A percentile compares a stretch with the other conserved stretches of the same genome.
Evolutionary conservation across 2,888 invertebrate species (phyloP).

Genomic region (Ditula angustiorana): DNA sequence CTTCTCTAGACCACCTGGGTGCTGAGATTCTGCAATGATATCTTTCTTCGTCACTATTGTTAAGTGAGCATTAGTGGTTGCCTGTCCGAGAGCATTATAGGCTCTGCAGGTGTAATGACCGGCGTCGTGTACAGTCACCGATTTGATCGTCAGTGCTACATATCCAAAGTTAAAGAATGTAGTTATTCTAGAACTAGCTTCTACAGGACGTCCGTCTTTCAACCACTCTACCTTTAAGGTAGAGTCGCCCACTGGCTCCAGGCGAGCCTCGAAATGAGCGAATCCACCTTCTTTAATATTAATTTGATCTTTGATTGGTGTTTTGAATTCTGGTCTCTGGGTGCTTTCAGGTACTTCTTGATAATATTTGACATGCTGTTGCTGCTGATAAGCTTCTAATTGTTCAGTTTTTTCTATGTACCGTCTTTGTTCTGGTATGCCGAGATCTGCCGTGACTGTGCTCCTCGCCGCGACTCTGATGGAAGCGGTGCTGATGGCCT

Average conservation of each 20-base stretch:
- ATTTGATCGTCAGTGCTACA: slow-evolving; percentile 96
- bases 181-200: slow-evolving; percentile 96
- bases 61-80: slow-evolving; percentile 92
- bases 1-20: slow-evolving; percentile 96
- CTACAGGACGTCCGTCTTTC: slow-evolving; percentile 95
- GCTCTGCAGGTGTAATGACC: slow-evolving; percentile 96
- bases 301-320: slow-evolving; percentile 94
- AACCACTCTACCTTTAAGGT: slow-evolving; percentile 96
- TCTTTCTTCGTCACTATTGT: slow-evolving; percentile 94
- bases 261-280: slow-evolving; percentile 97
- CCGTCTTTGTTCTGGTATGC: slow-evolving; percentile 95
- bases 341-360: slow-evolving; percentile 93
- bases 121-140: slow-evolving; percentile 95
- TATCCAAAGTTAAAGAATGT: slow-evolving; percentile 98
- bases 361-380: slow-evolving; percentile 91
- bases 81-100: slow-evolving; percentile 94
- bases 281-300: slow-evolving; percentile 96
- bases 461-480: slow-evolving; percentile 91
- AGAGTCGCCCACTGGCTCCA: slow-evolving; percentile 97
- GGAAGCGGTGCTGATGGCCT: slow-evolving; percentile 93
- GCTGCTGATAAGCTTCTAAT: slow-evolving; percentile 94
- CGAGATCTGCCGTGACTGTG: slow-evolving; percentile 94
- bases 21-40: slow-evolving; percentile 95
- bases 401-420: slow-evolving; percentile 97
- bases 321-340: slow-evolving; percentile 94